Evolutionary conservation across 1,140 invertebrate species (phyloP), one percentile per base, ranked within the genome.

Genomic region (Harpegnathos saltator): DNA sequence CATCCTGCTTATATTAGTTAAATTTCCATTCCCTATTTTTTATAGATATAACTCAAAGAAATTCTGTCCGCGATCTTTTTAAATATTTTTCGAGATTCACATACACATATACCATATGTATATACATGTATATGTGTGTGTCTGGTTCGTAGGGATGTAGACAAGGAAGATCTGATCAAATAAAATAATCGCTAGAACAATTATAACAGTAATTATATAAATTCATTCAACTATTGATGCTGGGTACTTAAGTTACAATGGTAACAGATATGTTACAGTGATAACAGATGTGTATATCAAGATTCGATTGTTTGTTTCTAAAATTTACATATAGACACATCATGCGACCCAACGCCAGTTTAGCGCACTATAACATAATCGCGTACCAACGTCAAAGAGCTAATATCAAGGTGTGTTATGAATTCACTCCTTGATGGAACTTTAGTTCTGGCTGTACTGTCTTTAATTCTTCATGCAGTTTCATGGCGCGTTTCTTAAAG

Each of bases 401-500:
- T 3, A n/a, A 33, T 44, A 44, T 44, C 38, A 44, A 44, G 9
- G 38, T 5, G 1, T 22, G 44, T 74, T 71, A 88, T 5, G 14
- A 0, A 12, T 74, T 0, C 17, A 95, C 92, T 15, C 96, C 96
- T 93, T 97, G 95, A 90, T 97, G 96, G 89, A 97, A 97, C 66
- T 95, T 89, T 80, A 94, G 93, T 44, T 68, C 50, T 56, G 94
- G 93, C 90, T 95, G 95, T 29, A 94, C 91, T 63, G 95, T 95
- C 85, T 95, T 95, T 3, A 96, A 85, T 89, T 97, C 96, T 50
- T 96, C 95, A 85, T 97, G 95, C 83, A 98, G 94, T 80, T 96
- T 96, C 3, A 96, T 69, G 0, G 97, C 97, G 84, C 96, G 95
- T 83, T 96, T 93, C 91, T 96, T 97, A 87, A 96, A 98, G 59